These are phyloP conservation scores for Anoplophora glabripennis DNA, from an alignment of 1,140 invertebrate genomes.

Conservation along the genomic window DNA sequence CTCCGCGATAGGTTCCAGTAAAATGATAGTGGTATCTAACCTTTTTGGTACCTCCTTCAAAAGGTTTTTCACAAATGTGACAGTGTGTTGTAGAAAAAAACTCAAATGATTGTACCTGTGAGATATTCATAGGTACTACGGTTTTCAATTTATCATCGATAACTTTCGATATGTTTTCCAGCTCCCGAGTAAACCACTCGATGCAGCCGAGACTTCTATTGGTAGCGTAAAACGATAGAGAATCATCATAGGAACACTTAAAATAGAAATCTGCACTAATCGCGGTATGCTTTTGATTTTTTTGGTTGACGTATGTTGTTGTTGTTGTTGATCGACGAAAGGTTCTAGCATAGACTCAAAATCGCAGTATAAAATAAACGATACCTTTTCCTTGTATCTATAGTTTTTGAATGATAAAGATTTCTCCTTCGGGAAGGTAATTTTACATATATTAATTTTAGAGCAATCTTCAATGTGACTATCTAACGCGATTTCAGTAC, in stretches of 20 bases:
- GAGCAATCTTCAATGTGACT: conserved; percentile 25
- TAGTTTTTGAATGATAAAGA: conserved; percentile 7
- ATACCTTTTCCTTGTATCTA: conserved; percentile 28
- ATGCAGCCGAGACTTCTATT: conserved; percentile 7
- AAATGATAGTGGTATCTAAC: conserved; percentile 29
- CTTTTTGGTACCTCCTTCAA: not conserved
- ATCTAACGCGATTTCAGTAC: too few species aligned
- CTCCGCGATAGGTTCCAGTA: conserved; percentile 36
- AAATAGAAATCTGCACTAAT: conserved; percentile 9
- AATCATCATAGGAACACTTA: conserved; percentile 14
- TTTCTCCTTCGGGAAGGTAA: conserved; percentile 28
- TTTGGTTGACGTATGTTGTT: not conserved
- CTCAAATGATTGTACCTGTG: conserved; percentile 1
- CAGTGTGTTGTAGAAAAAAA: conserved; percentile 17
- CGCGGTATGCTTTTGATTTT: conserved; percentile 7
- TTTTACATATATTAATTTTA: conserved; percentile 19
- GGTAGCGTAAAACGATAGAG: conserved; percentile 5
- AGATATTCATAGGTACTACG: conserved; percentile 15
- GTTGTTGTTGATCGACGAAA: not conserved
- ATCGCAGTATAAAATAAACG: conserved; percentile 44
- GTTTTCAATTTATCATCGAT: not conserved
- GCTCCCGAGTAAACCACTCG: not conserved
- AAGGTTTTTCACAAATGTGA: conserved; percentile 39
- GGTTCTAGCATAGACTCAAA: conserved; percentile 37
- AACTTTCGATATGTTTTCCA: not conserved